phyloP scores from a whole-genome alignment of 2,113 vertebrate species.

The Puffinus mauretanicus region DNA sequence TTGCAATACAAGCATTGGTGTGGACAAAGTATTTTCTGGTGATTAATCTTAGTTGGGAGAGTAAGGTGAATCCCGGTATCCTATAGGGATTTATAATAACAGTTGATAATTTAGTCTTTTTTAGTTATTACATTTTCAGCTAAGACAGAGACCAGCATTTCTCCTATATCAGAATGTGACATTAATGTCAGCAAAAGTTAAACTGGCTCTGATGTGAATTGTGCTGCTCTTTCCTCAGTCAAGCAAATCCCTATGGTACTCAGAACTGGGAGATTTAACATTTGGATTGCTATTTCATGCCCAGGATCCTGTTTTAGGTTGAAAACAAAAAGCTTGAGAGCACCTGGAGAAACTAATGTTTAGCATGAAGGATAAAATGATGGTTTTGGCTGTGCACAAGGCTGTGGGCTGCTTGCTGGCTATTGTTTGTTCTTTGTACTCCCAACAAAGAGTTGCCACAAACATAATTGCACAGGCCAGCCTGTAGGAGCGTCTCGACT shows the following conservation, averaged over 20 bases:
- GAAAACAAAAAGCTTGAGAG: background rate
- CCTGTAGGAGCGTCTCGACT: background rate
- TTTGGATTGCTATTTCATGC: background rate
- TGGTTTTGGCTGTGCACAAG: background rate
- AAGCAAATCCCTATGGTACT: background rate
- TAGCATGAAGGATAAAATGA: background rate
- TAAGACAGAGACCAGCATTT: background rate
- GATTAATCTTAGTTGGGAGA: background rate
- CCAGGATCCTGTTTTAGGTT: background rate
- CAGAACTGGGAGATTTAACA: background rate
- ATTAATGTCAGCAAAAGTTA: background rate
- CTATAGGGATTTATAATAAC: background rate
- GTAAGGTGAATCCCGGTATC: background rate
- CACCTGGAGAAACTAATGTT: background rate
- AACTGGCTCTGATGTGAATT: background rate
- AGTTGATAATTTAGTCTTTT: background rate
- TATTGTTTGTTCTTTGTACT: background rate
- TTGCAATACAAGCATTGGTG: background rate
- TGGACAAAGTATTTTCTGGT: background rate
- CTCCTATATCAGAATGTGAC: background rate
- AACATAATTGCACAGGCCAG: background rate
- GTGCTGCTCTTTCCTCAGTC: background rate
- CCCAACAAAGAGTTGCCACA: background rate
- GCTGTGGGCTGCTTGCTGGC: background rate
- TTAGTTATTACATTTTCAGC: background rate